Evolutionary conservation across 2,888 invertebrate species (phyloP), one percentile per base, ranked within the genome.

Genomic region (Clitarchus hookeri): DNA sequence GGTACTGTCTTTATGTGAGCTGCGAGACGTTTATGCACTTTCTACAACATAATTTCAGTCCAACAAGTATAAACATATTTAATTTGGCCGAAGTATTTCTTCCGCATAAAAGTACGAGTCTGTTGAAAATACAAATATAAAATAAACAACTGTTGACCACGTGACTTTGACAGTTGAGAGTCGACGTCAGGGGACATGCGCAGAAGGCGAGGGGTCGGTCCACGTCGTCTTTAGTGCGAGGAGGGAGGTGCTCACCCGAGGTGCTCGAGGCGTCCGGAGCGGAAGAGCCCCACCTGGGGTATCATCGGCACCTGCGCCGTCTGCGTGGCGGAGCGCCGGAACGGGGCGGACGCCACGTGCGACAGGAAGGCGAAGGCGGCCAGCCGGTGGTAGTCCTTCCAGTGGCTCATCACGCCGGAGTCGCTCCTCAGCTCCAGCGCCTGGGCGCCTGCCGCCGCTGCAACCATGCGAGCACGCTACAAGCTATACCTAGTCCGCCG

Each of bases 321-420:
- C 44, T 88, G 87, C 13, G 89, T 88, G 65, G 88, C 86, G 16
- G 88, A 53, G 25, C 87, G 88, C 6, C 88, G 87, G 85, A 90
- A 90, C 1, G 89, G 88, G 13, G 89, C 89, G 13, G 89, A 88
- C 12, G 89, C 87, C 85, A 89, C 88, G 86, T 90, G 90, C 9
- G 89, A 89, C 27, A 90, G 88, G 86, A 90, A 90, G 26, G 90
- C 89, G 88, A 90, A 90, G 0, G 90, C 90, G 1, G 90, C 90
- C 44, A 90, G 87, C 48, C 89, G 89, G 84, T 90, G 89, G 87
- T 88, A 90, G 87, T 90, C 90, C 84, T 89, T 89, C 90, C 90
- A 90, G 87, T 90, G 90, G 79, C 89, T 89, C 89, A 90, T 89
- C 79, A 90, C 89, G 36, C 90, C 90, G 3, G 90, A 89, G 87